Base-by-base conservation (phyloP, 2,113 vertebrate species). In the Callionymus lyra region DNA sequence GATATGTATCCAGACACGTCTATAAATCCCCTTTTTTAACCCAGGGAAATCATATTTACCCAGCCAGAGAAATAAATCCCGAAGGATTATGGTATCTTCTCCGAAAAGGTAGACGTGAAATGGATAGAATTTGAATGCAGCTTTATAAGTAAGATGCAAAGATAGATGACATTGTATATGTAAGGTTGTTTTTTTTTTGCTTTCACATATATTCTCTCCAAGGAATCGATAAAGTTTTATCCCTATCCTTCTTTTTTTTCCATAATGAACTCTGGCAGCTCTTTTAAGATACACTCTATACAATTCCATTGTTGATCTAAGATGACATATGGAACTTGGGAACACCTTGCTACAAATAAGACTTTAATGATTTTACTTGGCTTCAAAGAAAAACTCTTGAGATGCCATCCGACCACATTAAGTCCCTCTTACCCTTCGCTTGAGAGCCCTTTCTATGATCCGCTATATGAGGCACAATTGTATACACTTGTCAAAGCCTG, bases 11-110 rank as follows among this genome's bases (percentile, higher is more conserved):
- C 40, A 58, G 37, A 61, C 53, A 61, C 44, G 61, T 59, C 53
- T 56, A 40, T 68, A 48, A 58, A 68, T 76, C 69, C 48, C 27
- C 44, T 58, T 68, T 72, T 72, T 66, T 65, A 56, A 68, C 78
- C 61, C 60, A 38, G 35, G 56, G 53, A 68, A 70, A 67, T 74
- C 70, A 60, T 69, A 68, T 76, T 76, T 76, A 58, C 59, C 27
- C 54, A 61, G 63, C 62, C 44, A 45, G 47, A 56, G 40, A 49
- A 54, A 65, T 67, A 65, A 68, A 59, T 34, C 51, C 43, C 44
- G 37, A 31, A 53, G 54, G 53, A 70, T 59, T 65, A 60, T 31
- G 47, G 8, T 44, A 16, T 49, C 31, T 48, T 40, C 36, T n/a
- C 21, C 19, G 35, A 32, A 27, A 27, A 27, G 21, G 21, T 17